These are phyloP conservation scores for Apamea sordens DNA, from an alignment of 2,888 invertebrate genomes.

Conservation along the genomic window DNA sequence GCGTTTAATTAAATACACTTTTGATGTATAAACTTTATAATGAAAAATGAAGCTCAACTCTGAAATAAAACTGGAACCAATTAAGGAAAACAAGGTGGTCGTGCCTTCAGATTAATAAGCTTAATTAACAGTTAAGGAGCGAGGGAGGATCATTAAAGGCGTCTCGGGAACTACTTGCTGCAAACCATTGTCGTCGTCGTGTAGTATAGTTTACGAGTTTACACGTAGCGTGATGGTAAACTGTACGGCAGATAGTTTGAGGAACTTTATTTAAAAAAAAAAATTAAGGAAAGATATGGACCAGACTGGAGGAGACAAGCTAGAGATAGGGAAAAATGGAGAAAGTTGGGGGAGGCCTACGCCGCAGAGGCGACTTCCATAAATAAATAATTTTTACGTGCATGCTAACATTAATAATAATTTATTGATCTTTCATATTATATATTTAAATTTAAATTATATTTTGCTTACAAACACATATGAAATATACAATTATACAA, in stretches of 20 bases:
- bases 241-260: neutral
- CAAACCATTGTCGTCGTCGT: constrained; percentile 70
- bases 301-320: too few species aligned
- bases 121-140: constrained; percentile 87
- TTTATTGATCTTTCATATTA: too few species aligned
- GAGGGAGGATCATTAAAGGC: constrained; percentile 81
- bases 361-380: too few species aligned
- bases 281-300: too few species aligned
- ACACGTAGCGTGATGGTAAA: constrained; percentile 6
- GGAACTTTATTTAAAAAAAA: too few species aligned
- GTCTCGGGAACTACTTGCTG: constrained; percentile 73
- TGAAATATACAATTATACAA: too few species aligned
- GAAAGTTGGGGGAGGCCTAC: too few species aligned
- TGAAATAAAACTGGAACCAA: constrained; percentile 88
- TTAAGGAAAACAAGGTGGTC: constrained; percentile 88
- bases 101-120: constrained; percentile 88
- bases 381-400: too few species aligned
- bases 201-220: constrained; percentile 54
- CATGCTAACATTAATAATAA: too few species aligned
- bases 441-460: too few species aligned
- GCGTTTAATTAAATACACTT: constrained; percentile 56
- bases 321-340: too few species aligned
- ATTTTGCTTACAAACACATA: too few species aligned
- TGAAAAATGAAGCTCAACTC: constrained; percentile 80
- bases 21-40: constrained; percentile 80